Evolutionary conservation across 2,113 vertebrate species (phyloP).

Genomic region (Turdus rufiventris): DNA sequence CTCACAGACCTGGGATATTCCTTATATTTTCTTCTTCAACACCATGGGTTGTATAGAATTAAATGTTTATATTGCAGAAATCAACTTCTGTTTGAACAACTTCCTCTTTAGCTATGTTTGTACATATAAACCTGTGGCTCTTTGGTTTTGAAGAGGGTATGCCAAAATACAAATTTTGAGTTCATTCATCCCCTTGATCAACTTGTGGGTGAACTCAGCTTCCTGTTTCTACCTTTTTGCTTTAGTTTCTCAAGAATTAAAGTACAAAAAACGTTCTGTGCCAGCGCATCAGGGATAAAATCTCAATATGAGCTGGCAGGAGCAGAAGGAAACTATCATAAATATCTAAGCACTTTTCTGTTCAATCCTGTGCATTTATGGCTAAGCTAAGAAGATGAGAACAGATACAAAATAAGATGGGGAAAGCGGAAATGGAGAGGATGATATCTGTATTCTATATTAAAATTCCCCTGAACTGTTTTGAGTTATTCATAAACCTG

Average conservation of each 20-base stretch:
- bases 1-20: not conserved
- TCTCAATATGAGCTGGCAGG: not conserved
- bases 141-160: not conserved
- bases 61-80: not conserved
- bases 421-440: not conserved
- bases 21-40: not conserved
- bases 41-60: not conserved
- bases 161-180: not conserved
- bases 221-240: not conserved
- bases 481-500: not conserved
- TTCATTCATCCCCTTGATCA: not conserved
- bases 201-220: not conserved
- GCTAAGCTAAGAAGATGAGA: not conserved
- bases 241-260: not conserved
- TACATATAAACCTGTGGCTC: not conserved
- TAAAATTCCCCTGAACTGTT: not conserved
- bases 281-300: not conserved
- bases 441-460: not conserved
- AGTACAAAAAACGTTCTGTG: not conserved
- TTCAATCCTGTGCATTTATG: not conserved
- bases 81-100: not conserved
- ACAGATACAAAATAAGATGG: not conserved
- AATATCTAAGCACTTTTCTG: not conserved
- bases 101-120: not conserved
- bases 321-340: not conserved